Base-by-base conservation (phyloP, 2,797 vertebrate species). In the Prionace glauca region DNA sequence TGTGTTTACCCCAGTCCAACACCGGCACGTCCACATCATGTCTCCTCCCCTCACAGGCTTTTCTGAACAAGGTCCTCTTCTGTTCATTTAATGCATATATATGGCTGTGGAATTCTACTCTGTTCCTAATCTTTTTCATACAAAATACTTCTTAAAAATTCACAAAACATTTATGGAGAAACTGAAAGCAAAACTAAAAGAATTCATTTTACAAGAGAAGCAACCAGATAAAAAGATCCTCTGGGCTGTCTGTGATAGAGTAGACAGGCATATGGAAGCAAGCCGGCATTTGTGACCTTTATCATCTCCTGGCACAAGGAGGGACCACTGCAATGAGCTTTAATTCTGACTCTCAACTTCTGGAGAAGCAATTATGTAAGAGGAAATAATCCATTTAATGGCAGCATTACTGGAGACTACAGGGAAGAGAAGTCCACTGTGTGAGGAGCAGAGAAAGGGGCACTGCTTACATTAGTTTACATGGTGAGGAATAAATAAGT, bases 251-350 rank as follows among this genome's bases (percentile, higher is more conserved):
- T 65, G 92, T n/a, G 24, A 72, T 69, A 65, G 92, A 94, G 24
- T 67, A 94, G 36, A 16, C 36, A 12, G 29, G 1, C 92, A 94
- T 2, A 5, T 71, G 92, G 92, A 67, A 94, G 36, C 1, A 45
- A 71, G 92, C 92, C 92, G 71, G 91, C 67, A 71, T 71, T 94
- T 10, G 24, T 94, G 91, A 45, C 91, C 90, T 93, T 93, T 93
- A n/a, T n/a, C 67, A 94, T 11, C 92, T 72, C 20, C 22, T 16
- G 36, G 41, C 65, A 72, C 92, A 94, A 71, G 92, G 36, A 94
- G 67, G 24, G 67, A 94, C 12, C 36, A 36, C 0, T 41, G 22
- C 65, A 72, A 69, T 94, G 22, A 94, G 41, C 36, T 94, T 10
- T 24, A 45, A 36, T 50, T 41, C 10, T 50, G 92, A 94, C 67